A percentile compares a stretch with the other conserved stretches of the same genome.
Conservation (phyloP, 2,888 invertebrate genomes). For the Atrina japonica region DNA sequence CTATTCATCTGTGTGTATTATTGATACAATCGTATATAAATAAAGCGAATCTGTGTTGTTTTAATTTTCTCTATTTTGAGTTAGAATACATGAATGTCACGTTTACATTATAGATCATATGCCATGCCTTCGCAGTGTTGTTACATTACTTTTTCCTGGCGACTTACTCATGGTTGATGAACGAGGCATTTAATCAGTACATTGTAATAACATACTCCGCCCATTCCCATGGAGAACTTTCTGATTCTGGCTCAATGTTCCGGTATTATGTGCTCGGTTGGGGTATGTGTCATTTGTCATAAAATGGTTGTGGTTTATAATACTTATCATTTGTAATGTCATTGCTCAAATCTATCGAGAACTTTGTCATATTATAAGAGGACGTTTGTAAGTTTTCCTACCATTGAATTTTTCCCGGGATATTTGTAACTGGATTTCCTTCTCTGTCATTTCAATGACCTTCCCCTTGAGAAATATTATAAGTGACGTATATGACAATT, state of each 20-base stretch:
- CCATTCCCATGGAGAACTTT: conserved; percentile 75
- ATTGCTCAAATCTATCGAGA: not conserved
- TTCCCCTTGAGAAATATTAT: no score
- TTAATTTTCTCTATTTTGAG: no score
- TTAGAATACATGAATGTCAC: no score
- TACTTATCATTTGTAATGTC: no score
- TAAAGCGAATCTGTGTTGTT: no score
- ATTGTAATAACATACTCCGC: conserved; percentile 81
- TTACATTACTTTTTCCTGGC: conserved; percentile 80
- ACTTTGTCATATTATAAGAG: not conserved
- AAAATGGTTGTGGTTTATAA: no score
- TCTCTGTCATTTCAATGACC: no score
- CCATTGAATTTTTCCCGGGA: no score
- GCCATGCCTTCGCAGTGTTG: conserved; percentile 77
- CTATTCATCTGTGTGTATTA: no score
- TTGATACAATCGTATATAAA: no score
- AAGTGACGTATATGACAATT: no score
- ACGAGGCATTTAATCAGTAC: conserved; percentile 81
- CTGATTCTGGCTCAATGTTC: conserved; percentile 77
- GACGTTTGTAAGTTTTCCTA: not conserved
- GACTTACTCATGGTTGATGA: conserved; percentile 80
- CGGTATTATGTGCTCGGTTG: conserved; percentile 80
- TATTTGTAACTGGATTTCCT: no score
- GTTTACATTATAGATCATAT: conserved; percentile 69
- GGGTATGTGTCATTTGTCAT: conserved; percentile 67